Evolutionary conservation across 2,797 vertebrate genomes (phyloP).

Genomic region (Lates japonicus): DNA sequence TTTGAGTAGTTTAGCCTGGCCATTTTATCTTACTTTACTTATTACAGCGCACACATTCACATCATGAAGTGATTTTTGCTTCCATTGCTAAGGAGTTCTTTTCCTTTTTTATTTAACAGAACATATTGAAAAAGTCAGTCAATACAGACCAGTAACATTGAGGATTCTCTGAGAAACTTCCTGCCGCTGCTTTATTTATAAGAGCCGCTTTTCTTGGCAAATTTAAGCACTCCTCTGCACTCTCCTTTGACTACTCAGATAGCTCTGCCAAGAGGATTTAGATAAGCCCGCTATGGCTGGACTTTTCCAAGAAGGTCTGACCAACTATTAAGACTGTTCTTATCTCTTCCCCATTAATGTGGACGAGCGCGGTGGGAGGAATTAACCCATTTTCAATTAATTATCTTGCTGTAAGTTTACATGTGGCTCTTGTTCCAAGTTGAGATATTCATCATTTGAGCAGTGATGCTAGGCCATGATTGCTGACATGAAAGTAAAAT

Average conservation of each 20-base stretch:
- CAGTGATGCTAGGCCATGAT: constrained; percentile 26
- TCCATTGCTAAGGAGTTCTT: constrained; percentile 16
- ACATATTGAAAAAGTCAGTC: constrained; percentile 47
- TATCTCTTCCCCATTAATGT: constrained; percentile 73
- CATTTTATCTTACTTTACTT: constrained; percentile 32
- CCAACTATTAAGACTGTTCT: constrained; percentile 78
- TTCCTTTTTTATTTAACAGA: constrained; percentile 33
- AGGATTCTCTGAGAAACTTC: constrained; percentile 61
- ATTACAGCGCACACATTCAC: constrained; percentile 6
- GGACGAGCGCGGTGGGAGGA: constrained; percentile 60
- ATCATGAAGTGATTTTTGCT: constrained; percentile 29
- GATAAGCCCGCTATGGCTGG: constrained; percentile 76
- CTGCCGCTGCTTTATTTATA: constrained; percentile 66
- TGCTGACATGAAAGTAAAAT: constrained; percentile 34
- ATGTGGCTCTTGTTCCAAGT: constrained; percentile 49
- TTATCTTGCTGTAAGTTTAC: constrained; percentile 65
- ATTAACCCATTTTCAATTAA: constrained; percentile 74
- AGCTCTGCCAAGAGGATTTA: constrained; percentile 82
- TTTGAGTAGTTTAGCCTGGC: constrained; percentile 20
- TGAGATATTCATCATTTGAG: constrained; percentile 52
- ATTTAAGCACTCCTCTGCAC: constrained; percentile 75
- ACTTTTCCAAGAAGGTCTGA: constrained; percentile 74
- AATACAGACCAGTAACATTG: constrained; percentile 34
- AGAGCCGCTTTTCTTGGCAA: constrained; percentile 78
- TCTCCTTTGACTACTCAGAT: constrained; percentile 67